Percentiles rank a stretch among this genome's conserved stretches.
Conservation (phyloP, 2,797 vertebrate species). For the Lepidocolaptes lacrymiger region DNA sequence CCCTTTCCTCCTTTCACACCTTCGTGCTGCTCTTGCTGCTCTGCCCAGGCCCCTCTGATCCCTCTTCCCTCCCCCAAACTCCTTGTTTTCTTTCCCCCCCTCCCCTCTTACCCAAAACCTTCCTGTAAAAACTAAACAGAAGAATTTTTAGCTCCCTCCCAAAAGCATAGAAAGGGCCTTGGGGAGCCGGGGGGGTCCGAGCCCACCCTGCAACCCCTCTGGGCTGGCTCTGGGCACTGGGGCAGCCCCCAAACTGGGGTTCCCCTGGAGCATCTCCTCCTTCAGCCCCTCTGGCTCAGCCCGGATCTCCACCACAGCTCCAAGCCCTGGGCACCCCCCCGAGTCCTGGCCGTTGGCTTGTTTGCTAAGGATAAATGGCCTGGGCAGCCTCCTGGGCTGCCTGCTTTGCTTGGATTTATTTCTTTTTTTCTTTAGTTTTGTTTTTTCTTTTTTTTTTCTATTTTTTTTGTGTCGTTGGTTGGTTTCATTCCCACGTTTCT, state of each 20-base stretch:
- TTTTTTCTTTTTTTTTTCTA: no score
- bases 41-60: background rate
- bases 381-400: constrained; percentile 37
- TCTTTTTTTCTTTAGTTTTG: background rate
- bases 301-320: background rate
- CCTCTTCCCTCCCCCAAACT: background rate
- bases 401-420: background rate
- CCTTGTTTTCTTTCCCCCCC: background rate
- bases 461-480: background rate
- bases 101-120: background rate
- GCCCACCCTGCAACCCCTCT: rapidly evolving
- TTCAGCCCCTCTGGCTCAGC: constrained; percentile 4
- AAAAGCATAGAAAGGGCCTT: background rate
- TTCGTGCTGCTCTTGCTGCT: background rate
- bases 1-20: background rate
- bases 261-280: background rate
- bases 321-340: background rate
- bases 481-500: background rate
- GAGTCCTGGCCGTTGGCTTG: constrained; percentile 22
- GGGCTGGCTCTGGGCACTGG: background rate
- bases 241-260: background rate
- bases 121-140: background rate
- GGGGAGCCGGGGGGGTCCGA: background rate
- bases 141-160: background rate
- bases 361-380: constrained; percentile 61